phyloP scores from a whole-genome alignment of 1,140 invertebrate genomes.

The Drosophila pandora region DNA sequence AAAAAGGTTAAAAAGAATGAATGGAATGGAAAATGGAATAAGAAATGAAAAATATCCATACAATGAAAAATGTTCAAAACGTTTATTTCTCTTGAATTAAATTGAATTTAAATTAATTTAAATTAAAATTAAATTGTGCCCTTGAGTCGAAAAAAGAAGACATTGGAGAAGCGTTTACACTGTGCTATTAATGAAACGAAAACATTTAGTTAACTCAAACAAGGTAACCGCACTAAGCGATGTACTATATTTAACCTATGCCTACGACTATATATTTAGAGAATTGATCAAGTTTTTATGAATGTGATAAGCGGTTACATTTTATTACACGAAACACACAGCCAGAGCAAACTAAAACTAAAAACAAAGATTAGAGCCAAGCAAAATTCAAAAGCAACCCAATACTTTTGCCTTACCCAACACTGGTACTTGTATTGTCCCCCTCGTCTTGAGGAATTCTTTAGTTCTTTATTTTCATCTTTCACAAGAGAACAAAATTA shows the following conservation, averaged over 20 bases:
- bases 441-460: background rate
- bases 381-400: slow-evolving; percentile 7
- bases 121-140: slow-evolving; percentile 55
- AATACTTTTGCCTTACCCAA: slow-evolving; percentile 36
- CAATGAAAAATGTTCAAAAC: slow-evolving; percentile 18
- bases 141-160: slow-evolving; percentile 25
- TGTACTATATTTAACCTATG: slow-evolving; percentile 49
- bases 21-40: background rate
- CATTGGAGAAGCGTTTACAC: slow-evolving; percentile 48
- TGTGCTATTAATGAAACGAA: slow-evolving; percentile 61
- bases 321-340: slow-evolving; percentile 47
- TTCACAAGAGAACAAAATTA: slow-evolving; percentile 2
- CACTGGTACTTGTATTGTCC: slow-evolving; percentile 11
- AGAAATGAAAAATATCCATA: slow-evolving; percentile 1
- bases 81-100: slow-evolving; percentile 26
- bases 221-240: slow-evolving; percentile 60
- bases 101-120: slow-evolving; percentile 24
- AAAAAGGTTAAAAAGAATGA: slow-evolving; percentile 7
- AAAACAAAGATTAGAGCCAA: background rate
- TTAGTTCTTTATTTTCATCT: slow-evolving; percentile 16
- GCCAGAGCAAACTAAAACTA: background rate
- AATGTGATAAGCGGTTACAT: slow-evolving; percentile 70
- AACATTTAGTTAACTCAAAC: slow-evolving; percentile 67
- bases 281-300: slow-evolving; percentile 57
- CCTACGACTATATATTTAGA: slow-evolving; percentile 48